phyloP scores from a whole-genome alignment of 2,888 invertebrate species.

The Brenthis daphne region DNA sequence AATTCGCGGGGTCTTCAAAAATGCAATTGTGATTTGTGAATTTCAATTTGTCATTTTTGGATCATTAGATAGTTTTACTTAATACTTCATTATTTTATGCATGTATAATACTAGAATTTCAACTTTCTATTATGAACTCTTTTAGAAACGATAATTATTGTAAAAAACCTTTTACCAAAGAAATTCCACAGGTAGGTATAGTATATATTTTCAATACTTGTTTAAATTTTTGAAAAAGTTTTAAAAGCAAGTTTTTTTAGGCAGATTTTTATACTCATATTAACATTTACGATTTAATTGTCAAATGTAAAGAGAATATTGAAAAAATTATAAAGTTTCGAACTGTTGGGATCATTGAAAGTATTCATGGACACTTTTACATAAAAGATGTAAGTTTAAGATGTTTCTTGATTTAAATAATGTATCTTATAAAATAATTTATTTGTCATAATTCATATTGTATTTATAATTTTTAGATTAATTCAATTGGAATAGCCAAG shows the following conservation, averaged over 20 bases:
- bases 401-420: neutral
- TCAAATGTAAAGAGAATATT: slow-evolving; percentile 44
- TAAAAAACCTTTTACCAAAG: slow-evolving; percentile 51
- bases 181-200: slow-evolving; percentile 56
- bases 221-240: neutral
- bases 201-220: slow-evolving; percentile 2
- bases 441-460: slow-evolving; percentile 13
- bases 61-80: neutral
- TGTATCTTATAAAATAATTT: neutral
- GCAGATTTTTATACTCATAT: slow-evolving; percentile 57
- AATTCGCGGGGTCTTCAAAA: too few relatives aligned
- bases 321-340: slow-evolving; percentile 54
- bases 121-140: slow-evolving; percentile 24
- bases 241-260: slow-evolving; percentile 47
- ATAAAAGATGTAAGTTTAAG: slow-evolving; percentile 56
- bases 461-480: slow-evolving; percentile 50
- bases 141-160: slow-evolving; percentile 48
- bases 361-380: slow-evolving; percentile 57
- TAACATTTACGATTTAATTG: slow-evolving; percentile 48
- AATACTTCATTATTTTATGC: neutral
- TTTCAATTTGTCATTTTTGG: too few relatives aligned
- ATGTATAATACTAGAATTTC: neutral
- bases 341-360: slow-evolving; percentile 63
- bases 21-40: too few relatives aligned
- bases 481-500: slow-evolving; percentile 39